Evolutionary conservation across 2,797 vertebrate genomes (phyloP), one percentile per base, ranked within the genome.

Genomic region (Acestrorhynchus altus): DNA sequence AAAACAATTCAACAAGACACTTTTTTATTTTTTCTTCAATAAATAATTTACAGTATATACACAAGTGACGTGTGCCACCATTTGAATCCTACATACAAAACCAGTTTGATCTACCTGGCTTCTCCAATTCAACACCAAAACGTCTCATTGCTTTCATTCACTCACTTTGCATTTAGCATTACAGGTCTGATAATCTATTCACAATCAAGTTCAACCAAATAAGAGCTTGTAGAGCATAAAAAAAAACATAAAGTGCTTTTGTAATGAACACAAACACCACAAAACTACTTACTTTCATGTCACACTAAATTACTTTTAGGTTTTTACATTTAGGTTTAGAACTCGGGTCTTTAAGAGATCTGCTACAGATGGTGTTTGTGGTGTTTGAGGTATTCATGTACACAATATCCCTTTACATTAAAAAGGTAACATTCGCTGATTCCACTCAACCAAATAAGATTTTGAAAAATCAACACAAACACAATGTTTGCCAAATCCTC

Each of bases 1-100:
- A 82, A 81, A 83, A 84, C 77, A 78, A 68, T 67, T 80, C 79
- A 92, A 91, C 89, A 91, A 91, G 88, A 94, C 91, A 76, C 73
- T 85, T 90, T 90, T 91, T 71, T 77, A 80, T 89, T 83, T 89
- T 93, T 93, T 89, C 90, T 93, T 95, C 94, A 99, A 98, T 99
- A 98, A 99, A 98, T 98, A 98, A 98, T 96, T 96, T 96, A 98
- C 96, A 97, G 87, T 96, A 96, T 97, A 87, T 97, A 98, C 96
- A 98, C 96, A 96, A 0, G 87, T 52, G 87, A 92, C 85, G 83
- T 92, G 93, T 89, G 90, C 92, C 91, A 89, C 92, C 90, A 87
- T 86, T 77, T 89, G 88, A 92, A 89, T 92, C 92, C 87, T 93
- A 91, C 91, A 92, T 82, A 73, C 84, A 91, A 89, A 93, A 88